phyloP scores from a whole-genome alignment of 2,797 vertebrate species.

The Sternotherus odoratus region DNA sequence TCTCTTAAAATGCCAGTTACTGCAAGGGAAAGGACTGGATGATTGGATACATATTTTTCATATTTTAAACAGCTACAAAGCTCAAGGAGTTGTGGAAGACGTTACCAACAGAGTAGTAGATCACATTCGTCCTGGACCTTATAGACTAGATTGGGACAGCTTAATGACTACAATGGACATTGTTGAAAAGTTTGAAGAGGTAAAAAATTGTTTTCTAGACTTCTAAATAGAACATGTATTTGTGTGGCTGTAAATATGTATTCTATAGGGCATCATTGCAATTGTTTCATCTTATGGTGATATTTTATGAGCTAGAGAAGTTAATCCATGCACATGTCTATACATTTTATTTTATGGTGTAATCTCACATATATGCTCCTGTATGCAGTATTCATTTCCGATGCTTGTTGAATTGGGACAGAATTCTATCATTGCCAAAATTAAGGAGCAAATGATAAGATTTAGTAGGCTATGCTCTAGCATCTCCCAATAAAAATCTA shows the following conservation, averaged over 20 bases:
- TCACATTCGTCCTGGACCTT: conserved; percentile 88
- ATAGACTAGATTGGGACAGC: conserved; percentile 86
- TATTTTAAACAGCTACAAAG: conserved; percentile 85
- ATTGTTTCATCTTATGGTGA: background rate
- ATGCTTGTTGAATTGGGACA: background rate
- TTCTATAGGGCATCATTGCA: background rate
- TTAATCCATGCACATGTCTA: background rate
- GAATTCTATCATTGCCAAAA: background rate
- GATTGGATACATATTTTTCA: background rate
- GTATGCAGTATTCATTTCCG: background rate
- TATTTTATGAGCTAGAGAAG: background rate
- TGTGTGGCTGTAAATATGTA: background rate
- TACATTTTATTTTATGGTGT: background rate
- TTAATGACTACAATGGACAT: conserved; percentile 90
- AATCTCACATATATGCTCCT: background rate
- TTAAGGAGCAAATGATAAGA: background rate
- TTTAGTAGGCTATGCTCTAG: background rate
- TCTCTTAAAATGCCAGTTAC: background rate
- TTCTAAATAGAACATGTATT: background rate
- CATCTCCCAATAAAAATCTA: background rate
- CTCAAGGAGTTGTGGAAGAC: conserved; percentile 84
- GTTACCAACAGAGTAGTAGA: conserved; percentile 82
- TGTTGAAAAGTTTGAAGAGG: conserved; percentile 85
- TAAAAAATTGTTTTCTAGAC: conserved; percentile 51
- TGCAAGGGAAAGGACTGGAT: background rate